These are phyloP conservation scores for Vulpes ferrilata DNA, from an alignment of 2,113 vertebrate species.

Conservation along the genomic window DNA sequence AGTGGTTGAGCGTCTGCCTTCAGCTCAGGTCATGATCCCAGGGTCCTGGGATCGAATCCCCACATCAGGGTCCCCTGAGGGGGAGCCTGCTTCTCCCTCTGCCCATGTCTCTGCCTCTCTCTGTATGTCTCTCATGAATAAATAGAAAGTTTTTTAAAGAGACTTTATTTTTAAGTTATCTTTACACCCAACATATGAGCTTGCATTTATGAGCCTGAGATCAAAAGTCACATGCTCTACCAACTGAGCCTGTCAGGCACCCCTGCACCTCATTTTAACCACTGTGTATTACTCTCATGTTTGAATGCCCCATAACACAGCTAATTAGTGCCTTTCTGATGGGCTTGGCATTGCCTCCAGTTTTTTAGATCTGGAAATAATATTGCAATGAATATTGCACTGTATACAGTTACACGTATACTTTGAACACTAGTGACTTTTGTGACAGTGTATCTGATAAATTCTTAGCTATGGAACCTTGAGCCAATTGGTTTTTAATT, in stretches of 20 bases:
- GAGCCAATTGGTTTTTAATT: background rate
- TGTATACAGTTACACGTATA: background rate
- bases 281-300: background rate
- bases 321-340: background rate
- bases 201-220: background rate
- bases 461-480: background rate
- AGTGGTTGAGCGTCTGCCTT: too few relatives aligned
- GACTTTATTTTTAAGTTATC: background rate
- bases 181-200: background rate
- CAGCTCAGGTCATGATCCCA: too few relatives aligned
- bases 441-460: background rate
- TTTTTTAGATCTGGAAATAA: constrained; percentile 53
- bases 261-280: background rate
- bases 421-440: background rate
- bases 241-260: background rate
- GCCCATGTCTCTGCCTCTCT: too few relatives aligned
- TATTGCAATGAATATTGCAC: background rate
- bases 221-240: background rate
- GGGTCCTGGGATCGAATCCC: too few relatives aligned
- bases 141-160: background rate
- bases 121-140: too few relatives aligned
- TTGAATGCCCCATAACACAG: background rate
- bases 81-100: too few relatives aligned
- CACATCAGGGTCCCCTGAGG: too few relatives aligned
- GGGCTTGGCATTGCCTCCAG: background rate